These are phyloP conservation scores for Luperina nickerlii DNA, from an alignment of 2,888 invertebrate species.

Conservation along the genomic window DNA sequence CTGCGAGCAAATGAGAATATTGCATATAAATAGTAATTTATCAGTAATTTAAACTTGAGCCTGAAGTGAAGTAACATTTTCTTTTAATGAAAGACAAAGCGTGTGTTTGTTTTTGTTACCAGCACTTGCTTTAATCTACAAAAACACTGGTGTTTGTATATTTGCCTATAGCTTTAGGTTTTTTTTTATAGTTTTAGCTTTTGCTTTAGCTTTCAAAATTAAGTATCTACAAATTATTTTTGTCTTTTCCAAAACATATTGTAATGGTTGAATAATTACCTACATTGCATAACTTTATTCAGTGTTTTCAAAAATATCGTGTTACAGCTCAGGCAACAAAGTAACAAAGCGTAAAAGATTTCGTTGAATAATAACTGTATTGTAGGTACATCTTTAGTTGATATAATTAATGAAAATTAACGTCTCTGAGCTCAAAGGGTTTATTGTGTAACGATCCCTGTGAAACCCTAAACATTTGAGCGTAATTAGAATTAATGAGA, in stretches of 20 bases:
- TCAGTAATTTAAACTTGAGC: conserved; percentile 51
- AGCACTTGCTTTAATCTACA: conserved; percentile 13
- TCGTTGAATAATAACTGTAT: conserved; percentile 50
- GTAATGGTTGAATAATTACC: background rate
- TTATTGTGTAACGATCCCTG: conserved; percentile 72
- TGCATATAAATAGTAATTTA: conserved; percentile 48
- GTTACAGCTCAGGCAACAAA: conserved; percentile 27
- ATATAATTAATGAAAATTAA: conserved; percentile 72
- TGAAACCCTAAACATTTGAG: conserved; percentile 80
- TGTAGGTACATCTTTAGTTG: conserved; percentile 57
- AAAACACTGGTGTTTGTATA: background rate
- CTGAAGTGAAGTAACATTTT: conserved; percentile 44
- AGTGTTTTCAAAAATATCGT: conserved; percentile 30
- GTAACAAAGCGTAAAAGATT: conserved; percentile 47
- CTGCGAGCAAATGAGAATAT: conserved; percentile 47
- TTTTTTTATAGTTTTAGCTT: no score
- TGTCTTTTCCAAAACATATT: background rate
- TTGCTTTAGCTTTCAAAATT: conserved; percentile 7
- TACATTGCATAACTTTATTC: conserved; percentile 3
- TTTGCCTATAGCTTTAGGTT: background rate
- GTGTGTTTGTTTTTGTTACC: conserved; percentile 26
- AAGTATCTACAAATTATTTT: background rate
- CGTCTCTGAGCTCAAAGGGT: conserved; percentile 71
- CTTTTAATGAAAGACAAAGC: conserved; percentile 36
- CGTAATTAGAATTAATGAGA: conserved; percentile 85